phyloP scores from a whole-genome alignment of 2,888 invertebrate species.

The Sturmia bella region DNA sequence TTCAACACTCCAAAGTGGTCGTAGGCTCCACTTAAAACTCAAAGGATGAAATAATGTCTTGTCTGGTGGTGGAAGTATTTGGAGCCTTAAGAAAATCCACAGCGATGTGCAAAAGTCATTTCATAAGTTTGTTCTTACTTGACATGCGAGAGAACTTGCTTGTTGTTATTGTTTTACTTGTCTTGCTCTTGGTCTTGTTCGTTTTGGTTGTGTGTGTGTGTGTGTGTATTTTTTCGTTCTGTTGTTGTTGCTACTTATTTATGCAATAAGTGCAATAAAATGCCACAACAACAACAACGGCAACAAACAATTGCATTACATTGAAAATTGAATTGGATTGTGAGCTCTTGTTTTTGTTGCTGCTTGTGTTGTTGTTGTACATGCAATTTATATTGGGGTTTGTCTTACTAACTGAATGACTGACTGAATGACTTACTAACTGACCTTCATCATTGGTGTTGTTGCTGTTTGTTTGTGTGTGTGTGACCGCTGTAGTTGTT shows the following conservation, averaged over 20 bases:
- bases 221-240: not conserved
- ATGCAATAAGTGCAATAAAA: constrained; percentile 42
- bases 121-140: constrained; percentile 5
- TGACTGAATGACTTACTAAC: constrained; percentile 64
- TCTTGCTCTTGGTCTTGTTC: constrained; percentile 21
- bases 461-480: not conserved
- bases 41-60: no score
- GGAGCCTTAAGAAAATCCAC: no score
- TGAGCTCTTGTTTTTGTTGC: constrained; percentile 21
- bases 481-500: not conserved
- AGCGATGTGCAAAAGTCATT: not conserved
- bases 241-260: constrained; percentile 12
- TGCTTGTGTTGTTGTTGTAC: constrained; percentile 10
- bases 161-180: constrained; percentile 11
- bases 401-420: constrained; percentile 62
- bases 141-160: constrained; percentile 8
- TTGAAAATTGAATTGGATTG: constrained; percentile 62
- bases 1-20: no score
- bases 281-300: constrained; percentile 35
- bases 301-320: constrained; percentile 51
- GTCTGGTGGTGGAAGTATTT: no score
- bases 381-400: constrained; percentile 41
- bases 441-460: constrained; percentile 55
- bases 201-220: not conserved
- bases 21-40: no score